Evolutionary conservation across 2,113 vertebrate species (phyloP).

Genomic region (Pelobates fuscus): DNA sequence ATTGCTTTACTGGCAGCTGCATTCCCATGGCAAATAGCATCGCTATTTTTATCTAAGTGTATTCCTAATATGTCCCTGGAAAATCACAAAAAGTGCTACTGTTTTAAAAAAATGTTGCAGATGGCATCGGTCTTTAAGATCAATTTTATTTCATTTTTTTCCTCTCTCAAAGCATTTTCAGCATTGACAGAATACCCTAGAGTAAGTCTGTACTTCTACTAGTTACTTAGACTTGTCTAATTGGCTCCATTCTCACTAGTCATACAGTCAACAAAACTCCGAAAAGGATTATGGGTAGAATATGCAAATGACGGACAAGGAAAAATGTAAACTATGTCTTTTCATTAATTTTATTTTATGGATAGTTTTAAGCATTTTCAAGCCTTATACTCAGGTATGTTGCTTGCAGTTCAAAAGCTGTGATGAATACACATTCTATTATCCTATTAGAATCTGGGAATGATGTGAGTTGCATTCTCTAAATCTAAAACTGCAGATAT

Average conservation of each 20-base stretch:
- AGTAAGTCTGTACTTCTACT: not conserved
- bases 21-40: conserved; percentile 33
- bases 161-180: conserved; percentile 1
- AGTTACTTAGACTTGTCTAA: conserved; percentile 5
- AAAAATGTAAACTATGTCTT: not conserved
- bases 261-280: not conserved
- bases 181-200: conserved; percentile 24
- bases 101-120: conserved; percentile 35
- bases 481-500: too few relatives aligned
- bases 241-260: conserved; percentile 23
- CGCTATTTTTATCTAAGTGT: conserved; percentile 29
- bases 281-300: conserved; percentile 22
- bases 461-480: too few relatives aligned
- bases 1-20: conserved; percentile 41
- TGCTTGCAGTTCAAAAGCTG: too few relatives aligned
- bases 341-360: conserved; percentile 18
- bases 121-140: conserved; percentile 28
- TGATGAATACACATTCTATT: too few relatives aligned
- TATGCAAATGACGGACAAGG: conserved; percentile 2
- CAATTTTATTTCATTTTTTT: conserved; percentile 18
- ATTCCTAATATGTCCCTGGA: conserved; percentile 33
- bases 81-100: conserved; percentile 33
- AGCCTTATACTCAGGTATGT: too few relatives aligned
- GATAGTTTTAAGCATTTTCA: too few relatives aligned
- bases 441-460: too few relatives aligned